phyloP scores from a whole-genome alignment of 1,140 invertebrate species.

The Drosophila asahinai region DNA sequence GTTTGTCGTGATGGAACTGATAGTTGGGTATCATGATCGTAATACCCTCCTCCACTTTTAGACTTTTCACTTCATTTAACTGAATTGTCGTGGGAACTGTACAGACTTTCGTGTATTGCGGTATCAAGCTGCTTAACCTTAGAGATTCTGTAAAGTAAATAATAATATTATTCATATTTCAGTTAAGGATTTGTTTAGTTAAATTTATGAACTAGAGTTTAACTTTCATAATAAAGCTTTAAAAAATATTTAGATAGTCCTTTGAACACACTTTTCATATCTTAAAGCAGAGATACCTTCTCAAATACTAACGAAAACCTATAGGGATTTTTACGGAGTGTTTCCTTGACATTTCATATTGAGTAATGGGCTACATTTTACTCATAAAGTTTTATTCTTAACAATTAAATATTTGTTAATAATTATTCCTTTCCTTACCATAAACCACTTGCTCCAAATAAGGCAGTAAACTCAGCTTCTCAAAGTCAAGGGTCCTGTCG shows the following conservation, averaged over 20 bases:
- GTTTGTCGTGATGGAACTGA: slow-evolving; percentile 87
- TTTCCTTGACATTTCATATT: too few relatives aligned
- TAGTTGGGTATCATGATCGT: slow-evolving; percentile 87
- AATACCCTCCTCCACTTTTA: slow-evolving; percentile 85
- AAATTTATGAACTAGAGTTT: too few relatives aligned
- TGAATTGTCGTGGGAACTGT: slow-evolving; percentile 55
- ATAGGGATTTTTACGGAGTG: too few relatives aligned
- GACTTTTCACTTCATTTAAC: slow-evolving; percentile 27
- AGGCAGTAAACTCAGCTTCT: slow-evolving; percentile 51
- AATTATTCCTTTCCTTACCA: slow-evolving; percentile 34
- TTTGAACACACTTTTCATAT: too few relatives aligned
- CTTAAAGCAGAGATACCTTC: too few relatives aligned
- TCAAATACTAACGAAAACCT: too few relatives aligned
- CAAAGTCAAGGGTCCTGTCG: slow-evolving; percentile 42
- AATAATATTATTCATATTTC: too few relatives aligned
- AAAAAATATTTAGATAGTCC: too few relatives aligned
- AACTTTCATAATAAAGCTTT: too few relatives aligned
- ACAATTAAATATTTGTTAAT: not conserved
- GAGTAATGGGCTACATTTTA: too few relatives aligned
- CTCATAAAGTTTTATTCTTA: not conserved
- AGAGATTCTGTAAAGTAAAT: slow-evolving; percentile 60
- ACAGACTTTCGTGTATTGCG: slow-evolving; percentile 74
- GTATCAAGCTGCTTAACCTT: slow-evolving; percentile 72
- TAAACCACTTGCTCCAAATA: slow-evolving; percentile 79
- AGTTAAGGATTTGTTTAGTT: too few relatives aligned